Evolutionary conservation across 2,888 invertebrate genomes (phyloP), one percentile per base, ranked within the genome.

Genomic region (Agrotis puta): DNA sequence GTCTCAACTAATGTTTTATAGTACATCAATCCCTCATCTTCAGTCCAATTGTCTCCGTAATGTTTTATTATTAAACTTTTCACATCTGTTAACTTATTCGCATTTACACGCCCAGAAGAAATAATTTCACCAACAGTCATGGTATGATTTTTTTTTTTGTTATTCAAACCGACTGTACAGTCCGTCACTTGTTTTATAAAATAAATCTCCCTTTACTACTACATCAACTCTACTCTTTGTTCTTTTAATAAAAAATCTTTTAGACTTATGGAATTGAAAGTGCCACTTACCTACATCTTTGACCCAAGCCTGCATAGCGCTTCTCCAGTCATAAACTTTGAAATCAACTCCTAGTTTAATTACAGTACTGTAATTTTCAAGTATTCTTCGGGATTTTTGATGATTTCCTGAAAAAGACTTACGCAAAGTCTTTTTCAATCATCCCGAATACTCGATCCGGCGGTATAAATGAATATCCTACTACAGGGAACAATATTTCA

Each of bases 381-480:
- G 73, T 88, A 86, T 54, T 85, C 83, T 50, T 81, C 74, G 27
- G 82, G 81, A 48, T 71, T 62, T 62, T 79, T 57, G 11, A 87
- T 79, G 20, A 64, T 70, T 64, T 82, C 76, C 53, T 61, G 78
- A n/a, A n/a, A n/a, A n/a, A n/a, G n/a, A n/a, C 61, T 76, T 82
- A 63, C 77, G 82, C 18, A 85, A 48, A n/a, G 33, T 75, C 78
- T 71, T 81, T 85, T 72, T 87, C 84, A 27, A 85, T 85, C 64
- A 67, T 57, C 2, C 70, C 85, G 76, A 88, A 87, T 45, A 88
- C 82, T 61, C 84, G 58, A 70, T 88, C 85, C 14, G 87, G 69
- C 22, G 85, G 85, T 39, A 87, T 70, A 64, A 72, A 87, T 18
- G 80, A 87, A 74, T 88, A 84, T 20, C 86, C 86, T 22, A 77